A percentile compares a stretch with the other conserved stretches of the same genome.
These are phyloP conservation scores for Anisognathus igniventris DNA, from an alignment of 2,797 vertebrate genomes.

Conservation along the genomic window DNA sequence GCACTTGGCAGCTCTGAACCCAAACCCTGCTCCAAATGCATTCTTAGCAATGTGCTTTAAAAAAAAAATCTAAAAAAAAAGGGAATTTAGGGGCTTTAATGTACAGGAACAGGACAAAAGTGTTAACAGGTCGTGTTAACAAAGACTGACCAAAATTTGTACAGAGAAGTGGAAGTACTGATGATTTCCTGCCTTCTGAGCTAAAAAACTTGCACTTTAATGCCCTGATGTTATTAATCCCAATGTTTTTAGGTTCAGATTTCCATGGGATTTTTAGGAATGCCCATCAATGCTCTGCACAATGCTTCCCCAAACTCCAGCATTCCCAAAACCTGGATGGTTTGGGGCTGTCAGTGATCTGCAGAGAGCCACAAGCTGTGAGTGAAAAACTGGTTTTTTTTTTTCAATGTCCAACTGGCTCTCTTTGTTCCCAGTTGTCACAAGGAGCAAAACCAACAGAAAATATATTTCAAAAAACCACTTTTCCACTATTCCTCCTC, in stretches of 20 bases:
- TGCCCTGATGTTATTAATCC: neutral
- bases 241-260: neutral
- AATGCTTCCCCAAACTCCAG: neutral
- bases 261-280: fast-evolving
- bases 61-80: neutral
- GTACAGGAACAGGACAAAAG: neutral
- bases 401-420: fast-evolving
- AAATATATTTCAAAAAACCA: fast-evolving
- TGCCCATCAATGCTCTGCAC: fast-evolving
- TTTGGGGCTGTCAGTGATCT: fast-evolving
- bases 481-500: neutral
- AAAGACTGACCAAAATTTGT: neutral
- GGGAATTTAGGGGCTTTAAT: fast-evolving
- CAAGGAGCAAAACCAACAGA: neutral
- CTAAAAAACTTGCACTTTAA: neutral
- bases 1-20: neutral
- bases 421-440: neutral
- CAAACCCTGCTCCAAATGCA: neutral
- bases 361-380: neutral
- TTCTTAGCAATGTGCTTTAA: neutral
- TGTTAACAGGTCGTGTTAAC: fast-evolving
- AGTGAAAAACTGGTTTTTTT: neutral
- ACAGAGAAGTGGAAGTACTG: fast-evolving
- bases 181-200: neutral
- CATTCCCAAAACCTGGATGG: neutral